Evolutionary conservation across 2,888 invertebrate species (phyloP), one percentile per base, ranked within the genome.

Genomic region (Ypsolopha sequella): DNA sequence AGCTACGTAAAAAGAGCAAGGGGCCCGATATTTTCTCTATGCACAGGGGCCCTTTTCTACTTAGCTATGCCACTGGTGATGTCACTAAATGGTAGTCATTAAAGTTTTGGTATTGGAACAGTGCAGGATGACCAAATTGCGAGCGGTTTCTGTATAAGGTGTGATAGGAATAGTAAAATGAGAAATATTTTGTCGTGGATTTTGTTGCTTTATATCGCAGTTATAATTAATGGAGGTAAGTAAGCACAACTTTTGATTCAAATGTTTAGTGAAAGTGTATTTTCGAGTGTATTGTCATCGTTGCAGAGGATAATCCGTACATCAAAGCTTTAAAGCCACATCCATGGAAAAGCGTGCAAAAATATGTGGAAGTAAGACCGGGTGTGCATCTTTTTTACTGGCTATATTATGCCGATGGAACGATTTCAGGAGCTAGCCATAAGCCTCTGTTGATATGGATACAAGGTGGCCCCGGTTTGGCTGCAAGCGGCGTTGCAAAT

Each of bases 401-500:
- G 95, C 80, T 96, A n/a, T 95, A 93, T 68, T 93, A 92, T 63
- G 93, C 92, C 13, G 91, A 91, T 13, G 90, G 91, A 0, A 87
- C 88, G 49, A 88, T 88, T 0, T 55, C 66, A 3, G 87, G 84
- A 6, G 70, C 89, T 77, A 36, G 90, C 9, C 82, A 85, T 34
- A 82, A 84, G 52, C 96, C 96, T 0, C 73, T 96, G 7, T 85
- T 95, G 44, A 91, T 97, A 64, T 96, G 96, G 96, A 87, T 96
- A 14, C 93, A 96, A 88, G 96, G 96, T 33, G 96, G 96, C 0
- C 96, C 96, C 0, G 96, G 90, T 0, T 90, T 90, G n/a, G 93
- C 94, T 0, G 92, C 93, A 1, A 91, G 92, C n/a, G 94, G 93
- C 0, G 91, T 92, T 68, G 96, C 95, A 10, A 96, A 96, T 70